phyloP scores from a whole-genome alignment of 2,888 invertebrate genomes.

The Melangyna quadrimaculata region DNA sequence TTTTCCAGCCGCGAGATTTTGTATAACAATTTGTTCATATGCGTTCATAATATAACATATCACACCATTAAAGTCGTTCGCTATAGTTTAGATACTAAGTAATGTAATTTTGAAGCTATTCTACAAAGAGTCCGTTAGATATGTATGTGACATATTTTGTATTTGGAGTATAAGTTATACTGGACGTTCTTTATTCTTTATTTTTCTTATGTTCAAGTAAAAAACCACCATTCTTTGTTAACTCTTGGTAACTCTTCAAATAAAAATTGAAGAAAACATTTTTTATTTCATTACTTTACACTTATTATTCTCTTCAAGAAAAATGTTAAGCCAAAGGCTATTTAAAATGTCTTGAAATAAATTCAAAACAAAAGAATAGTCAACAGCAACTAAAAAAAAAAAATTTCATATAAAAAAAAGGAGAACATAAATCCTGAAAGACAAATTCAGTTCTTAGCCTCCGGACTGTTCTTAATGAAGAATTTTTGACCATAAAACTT shows the following conservation, averaged over 20 bases:
- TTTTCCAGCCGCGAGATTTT: too few relatives aligned
- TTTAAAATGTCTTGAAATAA: background rate
- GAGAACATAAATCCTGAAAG: background rate
- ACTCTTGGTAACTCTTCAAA: background rate
- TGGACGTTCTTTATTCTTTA: background rate
- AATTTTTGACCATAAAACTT: background rate
- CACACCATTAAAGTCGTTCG: too few relatives aligned
- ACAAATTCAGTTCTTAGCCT: conserved; percentile 4
- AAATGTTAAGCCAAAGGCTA: background rate
- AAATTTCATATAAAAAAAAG: background rate
- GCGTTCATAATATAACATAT: too few relatives aligned
- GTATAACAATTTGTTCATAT: too few relatives aligned
- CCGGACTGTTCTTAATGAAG: background rate
- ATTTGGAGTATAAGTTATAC: too few relatives aligned
- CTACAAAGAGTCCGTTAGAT: too few relatives aligned
- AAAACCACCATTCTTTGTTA: background rate
- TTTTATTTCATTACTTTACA: background rate
- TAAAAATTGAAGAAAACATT: background rate
- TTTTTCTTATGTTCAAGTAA: background rate
- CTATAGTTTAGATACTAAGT: too few relatives aligned
- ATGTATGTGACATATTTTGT: too few relatives aligned
- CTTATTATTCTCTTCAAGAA: background rate
- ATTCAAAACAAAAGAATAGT: background rate
- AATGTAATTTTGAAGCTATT: too few relatives aligned
- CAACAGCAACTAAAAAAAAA: background rate